A percentile compares a stretch with the other conserved stretches of the same genome.
These are phyloP conservation scores for Eptesicus fuscus DNA, from an alignment of 2,113 vertebrate species.

Conservation along the genomic window DNA sequence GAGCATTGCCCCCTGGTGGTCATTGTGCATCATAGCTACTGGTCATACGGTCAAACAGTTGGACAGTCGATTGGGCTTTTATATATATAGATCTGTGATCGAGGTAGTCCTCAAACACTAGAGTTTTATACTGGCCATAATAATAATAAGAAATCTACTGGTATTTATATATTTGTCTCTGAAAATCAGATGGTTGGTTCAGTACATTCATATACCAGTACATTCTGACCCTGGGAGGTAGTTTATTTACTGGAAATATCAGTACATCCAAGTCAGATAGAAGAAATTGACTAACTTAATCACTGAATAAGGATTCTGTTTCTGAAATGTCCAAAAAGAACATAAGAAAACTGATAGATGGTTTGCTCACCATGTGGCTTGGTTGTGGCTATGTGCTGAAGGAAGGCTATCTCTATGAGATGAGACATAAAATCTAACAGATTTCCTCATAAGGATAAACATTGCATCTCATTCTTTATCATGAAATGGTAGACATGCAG, in stretches of 20 bases:
- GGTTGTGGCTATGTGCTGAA: not conserved
- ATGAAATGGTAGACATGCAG: not conserved
- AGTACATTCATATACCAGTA: not conserved
- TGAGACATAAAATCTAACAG: not conserved
- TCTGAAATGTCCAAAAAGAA: not conserved
- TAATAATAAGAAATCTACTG: constrained; percentile 23
- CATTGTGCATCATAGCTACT: too few species aligned
- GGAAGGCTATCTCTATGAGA: not conserved
- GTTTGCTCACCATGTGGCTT: not conserved
- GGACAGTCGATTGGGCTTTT: too few species aligned
- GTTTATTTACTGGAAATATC: not conserved
- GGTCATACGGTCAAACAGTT: too few species aligned
- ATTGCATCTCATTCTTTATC: not conserved
- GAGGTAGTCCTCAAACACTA: constrained; percentile 64
- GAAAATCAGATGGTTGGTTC: not conserved
- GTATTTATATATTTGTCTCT: constrained; percentile 42
- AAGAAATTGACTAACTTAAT: not conserved
- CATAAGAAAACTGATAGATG: not conserved
- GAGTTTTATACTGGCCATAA: constrained; percentile 23
- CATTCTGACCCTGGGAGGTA: not conserved
- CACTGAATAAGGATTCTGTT: not conserved
- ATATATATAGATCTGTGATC: constrained; percentile 44
- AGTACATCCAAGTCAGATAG: not conserved
- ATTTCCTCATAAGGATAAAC: not conserved
- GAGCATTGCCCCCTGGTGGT: too few species aligned